A percentile compares a stretch with the other conserved stretches of the same genome.
phyloP scores from a whole-genome alignment of 2,113 vertebrate genomes.

The Toxotes jaculatrix region DNA sequence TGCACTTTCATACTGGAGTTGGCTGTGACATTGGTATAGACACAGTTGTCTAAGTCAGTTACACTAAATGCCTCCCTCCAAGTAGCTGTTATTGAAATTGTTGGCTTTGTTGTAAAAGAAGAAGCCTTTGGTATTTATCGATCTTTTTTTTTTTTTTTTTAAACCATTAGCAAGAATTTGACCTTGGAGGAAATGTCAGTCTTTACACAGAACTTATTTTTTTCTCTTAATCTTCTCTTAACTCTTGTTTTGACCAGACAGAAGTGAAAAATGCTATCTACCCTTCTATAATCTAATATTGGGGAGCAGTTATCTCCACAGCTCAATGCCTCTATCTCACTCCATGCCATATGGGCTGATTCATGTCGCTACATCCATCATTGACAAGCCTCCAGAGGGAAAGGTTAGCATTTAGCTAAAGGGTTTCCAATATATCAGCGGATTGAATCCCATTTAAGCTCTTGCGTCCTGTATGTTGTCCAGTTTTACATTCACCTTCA shows the following conservation, averaged over 20 bases:
- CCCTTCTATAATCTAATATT: conserved; percentile 27
- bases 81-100: background rate
- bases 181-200: background rate
- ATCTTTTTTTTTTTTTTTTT: background rate
- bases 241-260: conserved; percentile 2
- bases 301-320: conserved; percentile 22
- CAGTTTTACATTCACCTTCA: conserved; percentile 32
- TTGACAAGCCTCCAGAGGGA: conserved; percentile 40
- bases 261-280: background rate
- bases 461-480: conserved; percentile 9
- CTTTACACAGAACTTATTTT: background rate
- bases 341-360: conserved; percentile 24
- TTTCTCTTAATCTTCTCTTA: background rate
- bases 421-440: conserved; percentile 41
- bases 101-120: background rate
- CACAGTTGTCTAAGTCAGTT: too few species aligned
- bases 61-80: background rate
- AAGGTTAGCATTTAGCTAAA: conserved; percentile 56
- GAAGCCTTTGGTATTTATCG: background rate
- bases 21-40: background rate
- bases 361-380: conserved; percentile 36
- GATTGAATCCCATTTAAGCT: conserved; percentile 38
- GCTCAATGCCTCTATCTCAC: conserved; percentile 18
- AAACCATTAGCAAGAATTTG: background rate
- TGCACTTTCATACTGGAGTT: background rate